phyloP scores from a whole-genome alignment of 1,140 invertebrate species.

The Brachionus paranguensis region DNA sequence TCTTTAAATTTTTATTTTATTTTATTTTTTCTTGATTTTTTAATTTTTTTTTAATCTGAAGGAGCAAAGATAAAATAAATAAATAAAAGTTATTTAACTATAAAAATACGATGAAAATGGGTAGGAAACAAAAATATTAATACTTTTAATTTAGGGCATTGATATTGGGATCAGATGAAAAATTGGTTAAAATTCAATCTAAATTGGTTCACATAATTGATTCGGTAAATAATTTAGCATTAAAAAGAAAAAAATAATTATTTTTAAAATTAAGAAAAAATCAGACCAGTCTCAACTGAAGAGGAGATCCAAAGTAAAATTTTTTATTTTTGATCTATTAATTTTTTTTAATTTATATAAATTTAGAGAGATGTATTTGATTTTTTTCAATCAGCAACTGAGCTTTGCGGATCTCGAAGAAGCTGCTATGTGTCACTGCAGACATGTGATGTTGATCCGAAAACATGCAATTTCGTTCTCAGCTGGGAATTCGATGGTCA shows the following conservation, averaged over 20 bases:
- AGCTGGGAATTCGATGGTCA: constrained; percentile 37
- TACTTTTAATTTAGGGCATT: neutral
- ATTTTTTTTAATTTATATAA: neutral
- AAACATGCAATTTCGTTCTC: constrained; percentile 38
- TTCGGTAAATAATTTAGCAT: neutral
- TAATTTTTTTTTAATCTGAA: no score
- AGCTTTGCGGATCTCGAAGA: neutral
- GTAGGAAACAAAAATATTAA: neutral
- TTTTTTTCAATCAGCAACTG: neutral
- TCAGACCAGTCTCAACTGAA: neutral
- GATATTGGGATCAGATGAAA: neutral
- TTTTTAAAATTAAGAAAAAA: neutral
- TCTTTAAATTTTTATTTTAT: no score
- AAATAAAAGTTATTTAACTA: no score
- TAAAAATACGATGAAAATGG: no score
- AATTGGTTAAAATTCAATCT: neutral
- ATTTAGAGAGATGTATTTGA: constrained; percentile 10
- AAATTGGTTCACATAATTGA: neutral
- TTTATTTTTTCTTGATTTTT: no score
- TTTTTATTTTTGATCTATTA: neutral
- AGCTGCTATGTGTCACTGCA: constrained; percentile 37
- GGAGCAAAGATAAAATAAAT: no score
- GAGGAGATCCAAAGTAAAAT: neutral
- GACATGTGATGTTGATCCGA: constrained; percentile 28
- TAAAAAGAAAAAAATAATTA: neutral